Evolutionary conservation across 1,140 invertebrate species (phyloP).

Genomic region (Plodia interpunctella): DNA sequence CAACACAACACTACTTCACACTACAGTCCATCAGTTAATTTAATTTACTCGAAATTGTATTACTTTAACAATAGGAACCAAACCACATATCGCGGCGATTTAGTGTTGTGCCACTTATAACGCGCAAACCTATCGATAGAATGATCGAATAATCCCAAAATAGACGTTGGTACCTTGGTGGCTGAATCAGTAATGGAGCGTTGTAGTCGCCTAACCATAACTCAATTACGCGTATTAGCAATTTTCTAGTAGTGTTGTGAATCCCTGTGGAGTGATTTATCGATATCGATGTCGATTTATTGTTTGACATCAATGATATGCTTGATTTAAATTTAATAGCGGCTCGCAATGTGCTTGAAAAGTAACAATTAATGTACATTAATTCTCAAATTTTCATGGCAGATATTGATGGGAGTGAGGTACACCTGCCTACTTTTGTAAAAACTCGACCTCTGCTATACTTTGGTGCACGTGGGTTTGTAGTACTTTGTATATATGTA

Average conservation of each 20-base stretch:
- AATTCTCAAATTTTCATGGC: too few species aligned
- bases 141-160: neutral
- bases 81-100: neutral
- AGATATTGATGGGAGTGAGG: too few species aligned
- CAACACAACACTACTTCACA: neutral
- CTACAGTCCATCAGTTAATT: neutral
- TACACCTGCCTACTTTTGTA: too few species aligned
- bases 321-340: too few species aligned
- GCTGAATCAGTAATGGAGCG: slow-evolving; percentile 40
- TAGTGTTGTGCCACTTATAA: neutral
- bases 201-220: slow-evolving; percentile 63
- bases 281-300: slow-evolving; percentile 21
- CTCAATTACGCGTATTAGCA: slow-evolving; percentile 71
- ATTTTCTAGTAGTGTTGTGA: slow-evolving; percentile 55
- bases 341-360: too few species aligned
- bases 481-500: too few species aligned
- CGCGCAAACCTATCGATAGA: neutral
- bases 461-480: too few species aligned
- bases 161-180: neutral
- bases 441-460: too few species aligned
- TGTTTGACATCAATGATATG: slow-evolving; percentile 13
- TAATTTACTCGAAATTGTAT: neutral
- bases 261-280: slow-evolving; percentile 18
- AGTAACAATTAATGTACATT: too few species aligned
- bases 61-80: neutral